Percentiles rank a stretch among this genome's conserved stretches.
phyloP scores from a whole-genome alignment of 1,140 invertebrate genomes.

The Doryteuthis pealeii region DNA sequence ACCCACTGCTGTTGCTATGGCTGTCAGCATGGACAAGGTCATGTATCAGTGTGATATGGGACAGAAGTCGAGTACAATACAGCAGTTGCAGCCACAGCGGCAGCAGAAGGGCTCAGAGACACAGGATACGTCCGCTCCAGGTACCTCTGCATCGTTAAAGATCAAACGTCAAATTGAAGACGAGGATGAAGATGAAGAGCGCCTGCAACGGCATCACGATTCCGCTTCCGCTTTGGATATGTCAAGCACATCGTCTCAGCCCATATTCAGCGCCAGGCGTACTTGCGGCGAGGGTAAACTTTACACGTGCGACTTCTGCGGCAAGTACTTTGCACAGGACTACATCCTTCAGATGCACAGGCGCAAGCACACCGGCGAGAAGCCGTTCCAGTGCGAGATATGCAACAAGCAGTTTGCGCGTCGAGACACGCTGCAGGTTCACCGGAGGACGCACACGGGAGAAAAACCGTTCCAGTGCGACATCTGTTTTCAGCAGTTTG shows the following conservation, averaged over 20 bases:
- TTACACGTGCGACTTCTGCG: conserved; percentile 84
- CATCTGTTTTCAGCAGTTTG: conserved; percentile 8
- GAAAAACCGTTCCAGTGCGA: conserved; percentile 13
- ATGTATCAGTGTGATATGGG: neutral
- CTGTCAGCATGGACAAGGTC: neutral
- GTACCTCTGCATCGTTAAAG: neutral
- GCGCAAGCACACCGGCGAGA: conserved; percentile 90
- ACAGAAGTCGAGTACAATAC: neutral
- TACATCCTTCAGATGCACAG: conserved; percentile 90
- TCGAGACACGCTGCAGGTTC: conserved; percentile 82
- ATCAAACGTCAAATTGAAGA: neutral
- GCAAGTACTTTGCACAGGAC: conserved; percentile 82
- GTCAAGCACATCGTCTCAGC: neutral
- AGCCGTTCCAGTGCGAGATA: conserved; percentile 87
- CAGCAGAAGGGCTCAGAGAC: neutral
- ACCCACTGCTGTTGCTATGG: conserved; percentile 1
- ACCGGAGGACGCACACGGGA: conserved; percentile 75
- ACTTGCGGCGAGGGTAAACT: conserved; percentile 56
- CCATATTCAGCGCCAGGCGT: neutral
- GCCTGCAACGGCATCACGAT: neutral
- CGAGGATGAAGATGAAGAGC: neutral
- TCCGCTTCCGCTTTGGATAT: neutral
- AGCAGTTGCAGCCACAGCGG: neutral
- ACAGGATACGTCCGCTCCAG: neutral
- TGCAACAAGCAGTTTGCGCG: conserved; percentile 87